Base-by-base conservation (phyloP, 2,888 invertebrate species). In the Nemoura dubitans region DNA sequence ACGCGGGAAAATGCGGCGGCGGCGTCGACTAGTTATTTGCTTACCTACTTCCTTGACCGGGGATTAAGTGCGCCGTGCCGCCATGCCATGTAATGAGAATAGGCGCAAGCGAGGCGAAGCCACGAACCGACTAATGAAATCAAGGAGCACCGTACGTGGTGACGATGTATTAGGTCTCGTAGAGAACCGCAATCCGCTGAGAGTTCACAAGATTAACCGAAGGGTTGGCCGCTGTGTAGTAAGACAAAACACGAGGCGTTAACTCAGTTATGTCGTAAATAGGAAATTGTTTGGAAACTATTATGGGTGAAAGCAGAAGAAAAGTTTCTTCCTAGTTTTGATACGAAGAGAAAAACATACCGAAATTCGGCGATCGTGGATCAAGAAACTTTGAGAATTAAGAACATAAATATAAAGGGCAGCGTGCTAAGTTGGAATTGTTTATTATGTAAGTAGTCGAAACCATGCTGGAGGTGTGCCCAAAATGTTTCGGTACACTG, bases 231-330 rank as follows among this genome's bases (percentile, higher is more conserved):
- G 25, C 26, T 78, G 26, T 78, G 25, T 78, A 26, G 28, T n/a
- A 36, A 36, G 78, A 21, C 59, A 59, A 59, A 16, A 59, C 59
- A 59, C 59, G 2, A 59, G 16, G 36, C 3, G 59, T 1, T 59
- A 59, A 59, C 59, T 59, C 59, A 59, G 59, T 59, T 59, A 59
- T 28, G 78, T 25, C 78, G 16, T 28, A 78, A 26, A 78, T 78
- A 28, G 78, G 26, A 78, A 78, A 78, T 78, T 78, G 78, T 78
- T 28, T 78, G 81, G 30, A 81, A 81, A 81, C 81, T n/a, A 30
- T 81, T 81, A 26, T 78, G 7, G 27, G 28, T 78, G 78, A 27
- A 78, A 26, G 28, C 78, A 78, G 78, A 78, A 27, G n/a, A 28
- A 78, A 78, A 10, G 78, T 78, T 59, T 59, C 59, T 59, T 59